Percentiles rank a stretch among this genome's conserved stretches.
These are phyloP conservation scores for Otocyon megalotis DNA, from an alignment of 2,113 vertebrate species.

Conservation along the genomic window DNA sequence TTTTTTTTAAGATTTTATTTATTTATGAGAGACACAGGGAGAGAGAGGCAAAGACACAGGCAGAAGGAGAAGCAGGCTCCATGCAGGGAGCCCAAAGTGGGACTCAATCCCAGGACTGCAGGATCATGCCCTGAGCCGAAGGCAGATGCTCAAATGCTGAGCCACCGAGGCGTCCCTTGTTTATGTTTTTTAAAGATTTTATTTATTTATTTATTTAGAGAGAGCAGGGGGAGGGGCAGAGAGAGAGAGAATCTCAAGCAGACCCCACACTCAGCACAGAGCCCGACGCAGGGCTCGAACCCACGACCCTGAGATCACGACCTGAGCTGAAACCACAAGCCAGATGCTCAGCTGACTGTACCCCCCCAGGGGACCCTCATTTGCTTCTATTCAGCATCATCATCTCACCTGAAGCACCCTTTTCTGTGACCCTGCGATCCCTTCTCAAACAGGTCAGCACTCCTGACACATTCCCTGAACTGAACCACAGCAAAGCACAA, in stretches of 20 bases:
- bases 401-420: rapidly evolving
- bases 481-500: neutral
- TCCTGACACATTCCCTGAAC: neutral
- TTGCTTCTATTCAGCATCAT: neutral
- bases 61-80: neutral
- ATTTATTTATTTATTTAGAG: neutral
- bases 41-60: neutral
- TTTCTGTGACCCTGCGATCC: neutral
- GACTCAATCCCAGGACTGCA: neutral
- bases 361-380: too few species aligned
- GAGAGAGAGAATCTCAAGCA: neutral
- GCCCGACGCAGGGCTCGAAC: neutral
- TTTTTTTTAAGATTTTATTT: neutral
- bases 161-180: too few species aligned
- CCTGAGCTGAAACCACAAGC: neutral
- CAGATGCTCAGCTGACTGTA: neutral
- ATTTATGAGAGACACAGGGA: neutral
- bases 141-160: too few species aligned
- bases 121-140: neutral
- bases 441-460: neutral
- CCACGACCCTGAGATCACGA: neutral
- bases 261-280: neutral
- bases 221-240: neutral
- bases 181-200: neutral
- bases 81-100: rapidly evolving